Evolutionary conservation across 2,797 vertebrate species (phyloP).

Genomic region (Antennarius maculatus): DNA sequence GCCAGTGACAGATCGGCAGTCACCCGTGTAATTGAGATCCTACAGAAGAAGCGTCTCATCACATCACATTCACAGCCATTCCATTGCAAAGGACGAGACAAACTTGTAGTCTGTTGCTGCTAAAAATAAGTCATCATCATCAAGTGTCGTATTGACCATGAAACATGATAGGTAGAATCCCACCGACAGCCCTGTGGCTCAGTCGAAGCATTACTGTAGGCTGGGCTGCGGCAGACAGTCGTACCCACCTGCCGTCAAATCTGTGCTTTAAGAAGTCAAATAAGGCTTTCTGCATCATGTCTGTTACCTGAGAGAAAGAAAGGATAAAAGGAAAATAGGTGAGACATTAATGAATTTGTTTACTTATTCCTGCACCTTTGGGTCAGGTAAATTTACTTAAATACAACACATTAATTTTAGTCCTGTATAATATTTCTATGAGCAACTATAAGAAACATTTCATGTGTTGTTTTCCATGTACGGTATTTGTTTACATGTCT

Average conservation of each 20-base stretch:
- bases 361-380: no score
- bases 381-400: no score
- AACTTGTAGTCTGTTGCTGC: conserved; percentile 39
- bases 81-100: conserved; percentile 51
- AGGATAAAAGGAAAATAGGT: neutral
- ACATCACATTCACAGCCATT: conserved; percentile 62
- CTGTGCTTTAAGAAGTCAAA: conserved; percentile 98
- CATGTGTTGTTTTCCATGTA: no score
- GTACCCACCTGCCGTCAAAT: conserved; percentile 93
- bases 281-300: conserved; percentile 99
- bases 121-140: conserved; percentile 65
- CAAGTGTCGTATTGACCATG: conserved; percentile 52
- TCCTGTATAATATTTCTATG: no score
- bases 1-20: conserved; percentile 96
- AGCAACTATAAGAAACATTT: no score
- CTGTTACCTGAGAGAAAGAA: conserved; percentile 86
- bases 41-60: conserved; percentile 68
- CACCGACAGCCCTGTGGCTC: conserved; percentile 11
- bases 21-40: conserved; percentile 96
- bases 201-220: conserved; percentile 18
- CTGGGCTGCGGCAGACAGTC: conserved; percentile 19
- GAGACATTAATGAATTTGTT: neutral
- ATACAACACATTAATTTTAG: no score
- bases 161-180: conserved; percentile 48
- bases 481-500: no score